Conservation (phyloP, 2,797 vertebrate genomes). For the Leptatherina wallacei region DNA sequence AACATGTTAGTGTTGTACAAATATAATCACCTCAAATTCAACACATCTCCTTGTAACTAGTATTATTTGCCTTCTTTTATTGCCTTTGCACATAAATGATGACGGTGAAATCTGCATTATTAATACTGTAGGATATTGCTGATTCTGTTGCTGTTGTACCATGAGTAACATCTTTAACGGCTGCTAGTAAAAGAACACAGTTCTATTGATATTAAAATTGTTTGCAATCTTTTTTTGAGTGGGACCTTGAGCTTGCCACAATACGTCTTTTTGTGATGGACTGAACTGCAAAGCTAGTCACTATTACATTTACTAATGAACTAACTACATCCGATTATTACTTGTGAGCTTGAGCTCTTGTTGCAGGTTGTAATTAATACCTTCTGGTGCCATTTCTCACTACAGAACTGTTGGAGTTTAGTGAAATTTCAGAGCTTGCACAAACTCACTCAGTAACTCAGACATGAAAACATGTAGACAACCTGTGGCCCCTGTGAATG, state of each 20-base stretch:
- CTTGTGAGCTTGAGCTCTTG: not conserved
- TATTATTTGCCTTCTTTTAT: no score
- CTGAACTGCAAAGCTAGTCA: not conserved
- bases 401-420: not conserved
- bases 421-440: constrained; percentile 32
- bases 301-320: not conserved
- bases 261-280: no score
- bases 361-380: constrained; percentile 21
- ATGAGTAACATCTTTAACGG: no score
- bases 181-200: no score
- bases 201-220: no score
- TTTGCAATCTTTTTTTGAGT: no score
- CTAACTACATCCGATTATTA: constrained; percentile 10
- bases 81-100: no score
- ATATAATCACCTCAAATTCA: no score
- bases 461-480: constrained; percentile 63
- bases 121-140: not conserved
- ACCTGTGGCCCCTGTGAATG: constrained; percentile 64
- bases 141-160: no score
- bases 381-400: not conserved
- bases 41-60: no score
- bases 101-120: not conserved
- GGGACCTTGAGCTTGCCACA: no score
- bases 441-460: constrained; percentile 27
- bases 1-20: no score